These are phyloP conservation scores for Sitophilus oryzae DNA, from an alignment of 1,140 invertebrate species.

Conservation along the genomic window DNA sequence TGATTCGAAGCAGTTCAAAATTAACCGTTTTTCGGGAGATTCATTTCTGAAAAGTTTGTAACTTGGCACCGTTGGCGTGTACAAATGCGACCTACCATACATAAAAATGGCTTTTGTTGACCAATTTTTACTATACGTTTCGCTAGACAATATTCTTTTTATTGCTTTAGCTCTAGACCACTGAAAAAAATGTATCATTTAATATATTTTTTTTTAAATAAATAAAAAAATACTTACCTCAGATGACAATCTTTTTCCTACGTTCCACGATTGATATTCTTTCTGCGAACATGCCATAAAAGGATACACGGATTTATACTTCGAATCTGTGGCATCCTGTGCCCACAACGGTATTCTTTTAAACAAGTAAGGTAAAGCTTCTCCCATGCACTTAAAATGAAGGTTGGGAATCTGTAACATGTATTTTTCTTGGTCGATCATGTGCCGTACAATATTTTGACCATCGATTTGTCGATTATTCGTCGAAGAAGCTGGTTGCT, in stretches of 20 bases:
- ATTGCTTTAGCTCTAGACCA: slow-evolving; percentile 37
- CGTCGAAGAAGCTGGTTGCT: background rate
- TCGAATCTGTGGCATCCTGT: slow-evolving; percentile 19
- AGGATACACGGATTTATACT: slow-evolving; percentile 34
- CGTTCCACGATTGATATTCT: slow-evolving; percentile 35
- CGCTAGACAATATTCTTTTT: slow-evolving; percentile 26
- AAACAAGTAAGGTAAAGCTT: slow-evolving; percentile 36
- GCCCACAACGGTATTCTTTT: slow-evolving; percentile 33
- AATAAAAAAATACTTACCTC: slow-evolving; percentile 30
- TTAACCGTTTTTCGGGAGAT: slow-evolving; percentile 25
- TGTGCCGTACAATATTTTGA: background rate
- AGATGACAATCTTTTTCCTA: slow-evolving; percentile 30
- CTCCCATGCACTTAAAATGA: slow-evolving; percentile 33
- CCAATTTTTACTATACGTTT: slow-evolving; percentile 29
- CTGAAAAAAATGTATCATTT: slow-evolving; percentile 24
- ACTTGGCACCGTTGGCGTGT: slow-evolving; percentile 21
- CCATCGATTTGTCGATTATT: background rate
- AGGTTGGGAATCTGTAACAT: slow-evolving; percentile 27
- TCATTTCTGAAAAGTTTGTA: slow-evolving; percentile 30
- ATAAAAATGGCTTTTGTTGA: slow-evolving; percentile 35
- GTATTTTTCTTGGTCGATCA: slow-evolving; percentile 14
- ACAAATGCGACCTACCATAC: slow-evolving; percentile 36
- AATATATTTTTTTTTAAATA: slow-evolving; percentile 5
- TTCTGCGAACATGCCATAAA: slow-evolving; percentile 31
- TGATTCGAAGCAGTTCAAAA: slow-evolving; percentile 15